phyloP scores from a whole-genome alignment of 2,113 vertebrate species.

The human (Homo sapiens) region DNA sequence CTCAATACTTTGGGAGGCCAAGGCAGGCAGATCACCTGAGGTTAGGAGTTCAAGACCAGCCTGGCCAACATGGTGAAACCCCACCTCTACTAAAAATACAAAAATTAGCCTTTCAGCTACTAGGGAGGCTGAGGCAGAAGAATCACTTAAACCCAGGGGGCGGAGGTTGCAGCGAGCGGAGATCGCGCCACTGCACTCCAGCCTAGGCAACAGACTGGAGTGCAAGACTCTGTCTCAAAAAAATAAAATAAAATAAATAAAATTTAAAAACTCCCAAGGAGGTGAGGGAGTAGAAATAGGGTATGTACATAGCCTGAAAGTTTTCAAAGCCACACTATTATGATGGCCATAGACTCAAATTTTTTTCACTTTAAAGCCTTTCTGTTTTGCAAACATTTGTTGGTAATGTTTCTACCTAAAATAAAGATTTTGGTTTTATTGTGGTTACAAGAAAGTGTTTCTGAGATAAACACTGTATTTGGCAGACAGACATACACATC shows the following conservation, averaged over 20 bases:
- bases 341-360: background rate
- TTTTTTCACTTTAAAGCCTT: conserved; percentile 25
- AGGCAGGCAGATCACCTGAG: no score
- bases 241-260: background rate
- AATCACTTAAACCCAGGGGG: no score
- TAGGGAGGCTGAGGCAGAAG: no score
- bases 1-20: no score
- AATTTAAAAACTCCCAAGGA: background rate
- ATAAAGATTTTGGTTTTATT: conserved; percentile 48
- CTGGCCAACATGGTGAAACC: no score
- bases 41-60: no score
- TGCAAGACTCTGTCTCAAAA: no score
- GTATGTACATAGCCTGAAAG: background rate
- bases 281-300: background rate
- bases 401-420: conserved; percentile 61
- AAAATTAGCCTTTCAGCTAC: no score
- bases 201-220: no score
- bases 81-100: no score
- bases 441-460: background rate
- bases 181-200: no score
- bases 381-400: conserved; percentile 62
- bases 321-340: background rate
- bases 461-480: background rate
- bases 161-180: no score
- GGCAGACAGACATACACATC: background rate